Base-by-base conservation (phyloP, 1,140 invertebrate species). In the Rhopalosiphum padi region DNA sequence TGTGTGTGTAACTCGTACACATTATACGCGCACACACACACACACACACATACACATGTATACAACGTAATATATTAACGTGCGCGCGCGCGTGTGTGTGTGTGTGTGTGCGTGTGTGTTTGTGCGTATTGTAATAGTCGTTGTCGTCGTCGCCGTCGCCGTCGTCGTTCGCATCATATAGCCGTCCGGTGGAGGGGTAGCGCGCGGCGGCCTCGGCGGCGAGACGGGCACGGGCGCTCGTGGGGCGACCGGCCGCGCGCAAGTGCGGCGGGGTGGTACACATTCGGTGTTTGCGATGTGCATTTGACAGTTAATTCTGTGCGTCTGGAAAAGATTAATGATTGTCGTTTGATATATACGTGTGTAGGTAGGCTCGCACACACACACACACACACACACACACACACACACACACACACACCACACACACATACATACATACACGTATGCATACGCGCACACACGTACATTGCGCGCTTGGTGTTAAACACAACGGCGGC, bases 281-380 rank as follows among this genome's bases (percentile, higher is more conserved):
- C 91, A 55, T 93, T 93, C 91, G 91, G 91, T 93, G 91, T 93
- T 93, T 85, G 91, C 91, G 91, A 93, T 85, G 91, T 93, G 91
- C 91, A 55, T 93, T 93, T 93, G 91, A 93, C 91, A 93, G 91
- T 93, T 93, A 93, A 93, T 93, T 93, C 91, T 93, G 91, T 86
- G 91, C 91, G 91, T 93, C 91, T 51, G 91, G 91, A 86, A 85
- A 93, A 93, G 91, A 93, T 93, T 93, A 93, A 93, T 93, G 91
- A 93, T 93, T 92, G 91, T 92, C 91, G 91, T 92, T 92, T 92
- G 91, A 92, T 92, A 92, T n/a, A 41, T 92, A 83, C 48, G 91
- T 92, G 41, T 85, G 77, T 82, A 30, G 22, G 48, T 93, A 86
- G 91, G 77, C 23, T 30, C 30, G 43, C 60, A 3, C 55, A 15